Evolutionary conservation across 1,140 invertebrate species (phyloP), one percentile per base, ranked within the genome.

Genomic region (Palaemon carinicauda): DNA sequence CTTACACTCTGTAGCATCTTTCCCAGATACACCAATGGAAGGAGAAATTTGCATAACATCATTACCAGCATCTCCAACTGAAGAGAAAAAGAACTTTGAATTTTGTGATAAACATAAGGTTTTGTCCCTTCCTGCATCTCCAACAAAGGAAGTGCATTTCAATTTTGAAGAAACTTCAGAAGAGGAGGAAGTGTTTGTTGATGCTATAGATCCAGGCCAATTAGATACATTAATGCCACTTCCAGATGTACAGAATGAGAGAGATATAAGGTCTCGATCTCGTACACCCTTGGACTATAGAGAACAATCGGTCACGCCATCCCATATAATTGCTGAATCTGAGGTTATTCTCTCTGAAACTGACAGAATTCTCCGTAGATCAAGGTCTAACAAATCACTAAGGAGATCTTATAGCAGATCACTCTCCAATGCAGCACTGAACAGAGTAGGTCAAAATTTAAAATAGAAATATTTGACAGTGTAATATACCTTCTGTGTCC

Each of bases 201-300:
- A 89, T 71, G 85, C 85, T 14, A 56, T 87, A n/a, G 88, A 89
- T 78, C 82, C 86, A 2, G 87, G 86, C 14, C 88, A 87, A 33
- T 56, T 89, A 24, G 88, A 89, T 69, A 89, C 82, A 3, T 74
- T 89, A 24, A 89, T 89, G 88, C 88, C 88, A 31, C 79, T 89
- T 10, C 88, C 88, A 3, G 53, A 81, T 53, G 33, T 87, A 31
- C 73, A 78, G 15, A 75, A 7, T 19, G 81, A 86, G 60, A 41
- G 80, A 53, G 87, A 88, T 19, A n/a, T 54, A 74, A 52, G 87
- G n/a, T 88, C 87, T 29, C 80, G 87, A 3, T 88, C 87, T 10
- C 77, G 65, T 24, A 88, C 87, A 15, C 88, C 77, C 1, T 41
- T 85, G 79, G 86, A 89, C 27, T 73, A 86, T 14, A 54, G 77